phyloP scores from a whole-genome alignment of 2,797 vertebrate species.

The Ceyx erithaca region DNA sequence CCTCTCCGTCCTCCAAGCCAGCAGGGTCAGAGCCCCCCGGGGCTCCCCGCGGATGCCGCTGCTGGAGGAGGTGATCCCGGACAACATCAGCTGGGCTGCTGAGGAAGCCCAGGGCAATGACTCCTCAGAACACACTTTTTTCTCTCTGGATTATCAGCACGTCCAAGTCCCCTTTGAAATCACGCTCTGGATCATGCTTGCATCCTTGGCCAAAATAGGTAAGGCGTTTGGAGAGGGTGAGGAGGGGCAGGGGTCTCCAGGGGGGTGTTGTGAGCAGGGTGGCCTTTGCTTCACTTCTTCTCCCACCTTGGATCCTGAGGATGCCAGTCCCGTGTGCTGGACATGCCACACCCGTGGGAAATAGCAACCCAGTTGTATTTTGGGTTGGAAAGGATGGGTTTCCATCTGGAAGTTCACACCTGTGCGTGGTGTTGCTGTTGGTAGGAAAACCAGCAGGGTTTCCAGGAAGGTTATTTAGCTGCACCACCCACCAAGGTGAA shows the following conservation, averaged over 20 bases:
- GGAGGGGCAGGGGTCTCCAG: rapidly evolving
- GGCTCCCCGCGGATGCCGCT: neutral
- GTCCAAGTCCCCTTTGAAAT: conserved; percentile 87
- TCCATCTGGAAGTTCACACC: neutral
- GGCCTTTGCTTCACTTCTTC: neutral
- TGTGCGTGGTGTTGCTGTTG: neutral
- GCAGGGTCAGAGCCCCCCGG: neutral
- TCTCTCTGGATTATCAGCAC: conserved; percentile 86
- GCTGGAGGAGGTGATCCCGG: neutral
- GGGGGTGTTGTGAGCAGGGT: neutral
- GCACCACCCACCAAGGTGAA: too few relatives aligned
- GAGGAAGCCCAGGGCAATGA: conserved; percentile 1
- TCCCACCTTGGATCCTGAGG: rapidly evolving
- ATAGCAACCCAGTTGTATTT: rapidly evolving
- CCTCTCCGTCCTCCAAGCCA: neutral
- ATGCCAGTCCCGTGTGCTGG: rapidly evolving
- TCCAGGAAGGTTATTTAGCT: neutral
- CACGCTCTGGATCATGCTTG: conserved; percentile 88
- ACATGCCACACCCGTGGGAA: rapidly evolving
- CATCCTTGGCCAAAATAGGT: conserved; percentile 88
- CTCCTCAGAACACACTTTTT: conserved; percentile 7
- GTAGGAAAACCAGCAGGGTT: rapidly evolving
- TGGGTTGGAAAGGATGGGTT: neutral
- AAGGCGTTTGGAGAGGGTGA: neutral
- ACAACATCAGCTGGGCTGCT: neutral